These are phyloP conservation scores for Hylaeus volcanicus DNA, from an alignment of 1,140 invertebrate species.

Conservation along the genomic window DNA sequence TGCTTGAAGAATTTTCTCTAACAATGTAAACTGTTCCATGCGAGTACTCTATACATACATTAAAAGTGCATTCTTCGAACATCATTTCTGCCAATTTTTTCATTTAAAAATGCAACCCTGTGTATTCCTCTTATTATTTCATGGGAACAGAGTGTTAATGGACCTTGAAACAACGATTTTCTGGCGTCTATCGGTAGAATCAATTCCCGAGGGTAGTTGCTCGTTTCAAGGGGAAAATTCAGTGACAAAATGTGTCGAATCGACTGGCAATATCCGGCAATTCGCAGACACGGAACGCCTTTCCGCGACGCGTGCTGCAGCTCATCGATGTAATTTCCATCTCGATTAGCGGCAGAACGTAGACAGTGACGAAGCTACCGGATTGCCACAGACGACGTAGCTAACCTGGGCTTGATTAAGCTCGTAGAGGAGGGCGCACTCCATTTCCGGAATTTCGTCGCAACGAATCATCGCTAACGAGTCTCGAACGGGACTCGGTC, in stretches of 20 bases:
- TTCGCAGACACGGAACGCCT: conserved; percentile 37
- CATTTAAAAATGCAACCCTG: no score
- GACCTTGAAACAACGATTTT: neutral
- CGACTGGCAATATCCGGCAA: conserved; percentile 62
- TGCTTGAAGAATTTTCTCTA: no score
- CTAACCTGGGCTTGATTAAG: conserved; percentile 63
- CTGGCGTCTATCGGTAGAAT: neutral
- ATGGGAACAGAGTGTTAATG: no score
- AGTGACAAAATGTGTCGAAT: conserved; percentile 33
- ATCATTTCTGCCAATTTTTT: no score
- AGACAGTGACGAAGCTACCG: conserved; percentile 1
- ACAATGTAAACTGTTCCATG: no score
- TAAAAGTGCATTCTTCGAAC: no score
- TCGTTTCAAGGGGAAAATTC: conserved; percentile 20
- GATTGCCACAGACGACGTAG: conserved; percentile 59
- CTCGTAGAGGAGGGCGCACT: conserved; percentile 43
- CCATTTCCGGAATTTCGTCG: conserved; percentile 27
- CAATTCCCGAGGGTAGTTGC: neutral
- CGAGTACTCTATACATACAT: no score
- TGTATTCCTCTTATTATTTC: no score
- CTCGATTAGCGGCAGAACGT: conserved; percentile 57
- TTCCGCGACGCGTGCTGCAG: conserved; percentile 28
- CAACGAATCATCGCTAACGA: neutral
- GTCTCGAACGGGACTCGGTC: no score
- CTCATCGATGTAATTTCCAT: conserved; percentile 67